Conservation (phyloP, 2,797 vertebrate genomes). For the Craterocephalus amniculus region DNA sequence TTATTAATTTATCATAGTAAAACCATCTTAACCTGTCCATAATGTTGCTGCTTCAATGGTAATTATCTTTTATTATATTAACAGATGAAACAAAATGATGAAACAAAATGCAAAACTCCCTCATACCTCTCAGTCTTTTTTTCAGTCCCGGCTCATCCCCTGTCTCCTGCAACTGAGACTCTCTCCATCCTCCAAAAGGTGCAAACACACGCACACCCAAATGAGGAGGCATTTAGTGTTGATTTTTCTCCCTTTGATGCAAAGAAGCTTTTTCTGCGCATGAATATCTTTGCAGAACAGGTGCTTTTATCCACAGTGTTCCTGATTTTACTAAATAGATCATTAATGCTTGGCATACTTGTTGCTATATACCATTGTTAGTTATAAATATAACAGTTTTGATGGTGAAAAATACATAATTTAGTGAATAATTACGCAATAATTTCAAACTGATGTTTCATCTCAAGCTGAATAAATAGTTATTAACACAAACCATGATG, state of each 20-base stretch:
- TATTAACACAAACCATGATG: too few relatives aligned
- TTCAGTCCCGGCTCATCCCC: background rate
- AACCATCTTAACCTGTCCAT: too few relatives aligned
- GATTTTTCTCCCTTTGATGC: constrained; percentile 38
- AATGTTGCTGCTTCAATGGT: background rate
- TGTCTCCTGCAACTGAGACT: background rate
- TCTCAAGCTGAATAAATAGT: too few relatives aligned
- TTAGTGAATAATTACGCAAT: too few relatives aligned
- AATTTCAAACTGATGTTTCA: too few relatives aligned
- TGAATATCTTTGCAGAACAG: background rate
- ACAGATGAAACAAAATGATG: background rate
- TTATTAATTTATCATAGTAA: too few relatives aligned
- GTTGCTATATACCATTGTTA: too few relatives aligned
- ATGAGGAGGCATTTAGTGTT: constrained; percentile 36
- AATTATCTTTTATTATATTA: background rate
- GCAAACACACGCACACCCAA: constrained; percentile 25
- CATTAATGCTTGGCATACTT: too few relatives aligned
- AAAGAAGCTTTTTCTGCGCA: constrained; percentile 20
- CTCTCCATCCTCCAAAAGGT: background rate
- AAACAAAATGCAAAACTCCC: background rate
- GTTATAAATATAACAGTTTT: too few relatives aligned
- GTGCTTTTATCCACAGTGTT: constrained; percentile 24
- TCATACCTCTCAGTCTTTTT: constrained; percentile 21
- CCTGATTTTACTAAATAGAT: constrained; percentile 18
- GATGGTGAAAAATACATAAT: too few relatives aligned